These are phyloP conservation scores for Cariama cristata DNA, from an alignment of 2,113 vertebrate genomes.

Conservation along the genomic window DNA sequence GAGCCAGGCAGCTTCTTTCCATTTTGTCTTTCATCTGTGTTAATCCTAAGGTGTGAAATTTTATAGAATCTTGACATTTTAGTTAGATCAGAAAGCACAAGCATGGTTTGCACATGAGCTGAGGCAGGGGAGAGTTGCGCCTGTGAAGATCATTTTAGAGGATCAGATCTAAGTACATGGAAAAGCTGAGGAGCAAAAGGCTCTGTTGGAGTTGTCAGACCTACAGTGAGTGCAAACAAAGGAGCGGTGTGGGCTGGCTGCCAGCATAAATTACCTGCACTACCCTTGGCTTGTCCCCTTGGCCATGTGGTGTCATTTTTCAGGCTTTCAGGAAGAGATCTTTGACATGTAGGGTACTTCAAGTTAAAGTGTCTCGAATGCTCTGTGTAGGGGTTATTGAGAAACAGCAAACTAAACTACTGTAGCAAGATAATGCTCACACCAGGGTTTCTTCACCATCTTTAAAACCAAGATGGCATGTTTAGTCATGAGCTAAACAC, in stretches of 20 bases:
- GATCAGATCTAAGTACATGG: neutral
- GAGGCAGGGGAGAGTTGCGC: neutral
- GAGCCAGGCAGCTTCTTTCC: neutral
- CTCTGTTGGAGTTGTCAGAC: neutral
- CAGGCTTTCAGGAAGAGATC: slow-evolving; percentile 31
- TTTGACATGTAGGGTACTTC: neutral
- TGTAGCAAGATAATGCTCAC: neutral
- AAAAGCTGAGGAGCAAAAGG: neutral
- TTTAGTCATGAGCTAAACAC: neutral
- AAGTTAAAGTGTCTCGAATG: neutral
- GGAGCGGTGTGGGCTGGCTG: neutral
- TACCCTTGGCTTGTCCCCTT: slow-evolving; percentile 29
- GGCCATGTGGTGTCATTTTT: slow-evolving; percentile 36
- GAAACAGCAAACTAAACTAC: neutral
- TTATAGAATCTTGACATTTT: neutral
- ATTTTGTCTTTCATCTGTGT: neutral
- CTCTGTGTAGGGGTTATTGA: neutral
- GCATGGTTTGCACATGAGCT: accelerated
- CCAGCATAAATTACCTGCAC: slow-evolving; percentile 26
- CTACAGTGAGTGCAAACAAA: slow-evolving; percentile 35
- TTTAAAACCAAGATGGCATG: neutral
- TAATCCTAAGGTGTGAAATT: neutral
- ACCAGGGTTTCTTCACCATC: neutral
- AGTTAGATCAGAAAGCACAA: neutral
- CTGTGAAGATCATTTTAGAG: neutral